Conservation (phyloP, 2,113 vertebrate genomes). For the Sphyrna mokarran region DNA sequence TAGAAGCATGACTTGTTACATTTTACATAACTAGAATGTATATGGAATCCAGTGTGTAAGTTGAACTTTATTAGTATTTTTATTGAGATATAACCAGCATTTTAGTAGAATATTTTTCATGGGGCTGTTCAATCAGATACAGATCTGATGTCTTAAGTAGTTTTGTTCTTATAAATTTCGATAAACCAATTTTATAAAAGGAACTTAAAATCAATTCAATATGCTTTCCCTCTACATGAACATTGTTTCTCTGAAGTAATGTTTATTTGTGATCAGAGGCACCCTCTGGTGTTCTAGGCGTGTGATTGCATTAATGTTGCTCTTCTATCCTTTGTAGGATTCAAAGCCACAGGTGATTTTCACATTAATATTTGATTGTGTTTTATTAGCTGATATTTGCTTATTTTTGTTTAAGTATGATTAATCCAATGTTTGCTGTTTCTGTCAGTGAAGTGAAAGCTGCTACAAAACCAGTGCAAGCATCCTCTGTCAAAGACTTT, state of each 20-base stretch:
- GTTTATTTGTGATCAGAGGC: not conserved
- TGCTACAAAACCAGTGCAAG: not conserved
- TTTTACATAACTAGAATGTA: not conserved
- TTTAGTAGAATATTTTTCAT: not conserved
- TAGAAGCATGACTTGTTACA: conserved; percentile 3
- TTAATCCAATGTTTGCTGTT: not conserved
- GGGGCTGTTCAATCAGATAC: not conserved
- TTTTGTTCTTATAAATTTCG: not conserved
- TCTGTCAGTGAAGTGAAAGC: not conserved
- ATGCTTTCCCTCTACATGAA: not conserved
- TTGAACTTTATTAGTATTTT: not conserved
- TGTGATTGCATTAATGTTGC: not conserved
- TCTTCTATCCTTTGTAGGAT: not conserved
- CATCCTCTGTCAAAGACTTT: not conserved
- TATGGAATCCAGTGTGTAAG: not conserved
- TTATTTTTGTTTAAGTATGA: not conserved
- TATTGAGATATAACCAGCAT: not conserved
- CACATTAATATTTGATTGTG: not conserved
- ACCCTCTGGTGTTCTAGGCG: not conserved
- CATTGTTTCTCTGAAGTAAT: not conserved
- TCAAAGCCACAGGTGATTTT: not conserved
- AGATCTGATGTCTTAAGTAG: not conserved
- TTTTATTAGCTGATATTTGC: not conserved
- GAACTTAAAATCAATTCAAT: not conserved
- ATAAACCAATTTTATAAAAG: not conserved